A percentile compares a stretch with the other conserved stretches of the same genome.
Conservation (phyloP, 1,140 invertebrate genomes). For the Euura lappo region DNA sequence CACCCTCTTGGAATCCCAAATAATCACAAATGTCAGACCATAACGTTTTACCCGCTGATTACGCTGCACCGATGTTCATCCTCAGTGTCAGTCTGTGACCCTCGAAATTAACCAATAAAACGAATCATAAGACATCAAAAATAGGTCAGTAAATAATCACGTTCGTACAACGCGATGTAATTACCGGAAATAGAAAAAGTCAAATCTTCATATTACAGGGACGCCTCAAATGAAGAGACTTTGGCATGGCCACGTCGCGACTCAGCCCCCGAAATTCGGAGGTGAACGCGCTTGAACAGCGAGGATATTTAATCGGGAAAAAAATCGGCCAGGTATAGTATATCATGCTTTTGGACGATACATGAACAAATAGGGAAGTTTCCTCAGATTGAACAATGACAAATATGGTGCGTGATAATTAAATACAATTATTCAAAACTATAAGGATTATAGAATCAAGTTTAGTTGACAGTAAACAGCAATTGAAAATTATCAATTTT, state of each 20-base stretch:
- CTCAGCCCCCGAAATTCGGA: conserved; percentile 78
- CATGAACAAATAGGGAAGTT: background rate
- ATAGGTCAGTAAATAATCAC: background rate
- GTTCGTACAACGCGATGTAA: conserved; percentile 4
- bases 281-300: conserved; percentile 78
- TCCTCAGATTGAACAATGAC: too few relatives aligned
- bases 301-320: conserved; percentile 82
- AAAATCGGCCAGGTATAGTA: conserved; percentile 75
- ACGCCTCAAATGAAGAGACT: conserved; percentile 46
- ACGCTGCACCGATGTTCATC: background rate
- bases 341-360: conserved; percentile 5
- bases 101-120: background rate
- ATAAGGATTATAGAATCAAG: too few relatives aligned
- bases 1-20: conserved; percentile 8
- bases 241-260: conserved; percentile 64
- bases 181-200: background rate
- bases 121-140: too few relatives aligned
- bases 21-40: conserved; percentile 32
- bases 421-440: too few relatives aligned
- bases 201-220: background rate
- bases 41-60: background rate
- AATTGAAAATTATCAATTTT: too few relatives aligned
- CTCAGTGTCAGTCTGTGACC: background rate
- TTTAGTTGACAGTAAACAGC: too few relatives aligned
- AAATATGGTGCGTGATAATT: too few relatives aligned